Base-by-base conservation (phyloP, 1,140 invertebrate species). In the Procambarus clarkii region DNA sequence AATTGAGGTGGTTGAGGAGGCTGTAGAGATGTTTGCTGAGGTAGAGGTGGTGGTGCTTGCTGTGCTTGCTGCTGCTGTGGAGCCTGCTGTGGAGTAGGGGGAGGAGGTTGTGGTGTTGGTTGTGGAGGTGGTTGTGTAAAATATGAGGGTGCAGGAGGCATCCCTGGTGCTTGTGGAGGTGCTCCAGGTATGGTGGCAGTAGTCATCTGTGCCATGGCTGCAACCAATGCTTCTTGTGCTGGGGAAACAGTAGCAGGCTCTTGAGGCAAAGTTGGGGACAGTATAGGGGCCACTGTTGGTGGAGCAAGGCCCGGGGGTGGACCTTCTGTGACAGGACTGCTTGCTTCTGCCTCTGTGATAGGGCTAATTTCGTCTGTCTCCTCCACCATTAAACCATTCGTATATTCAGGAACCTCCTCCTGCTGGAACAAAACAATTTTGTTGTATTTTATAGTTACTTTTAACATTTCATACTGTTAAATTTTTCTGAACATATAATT, bases 131-230 rank as follows among this genome's bases (percentile, higher is more conserved):
- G 45, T 46, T 91, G 89, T 64, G 89, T 85, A 82, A 85, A 85
- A 74, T 84, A 85, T 46, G 83, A 78, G 24, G 89, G 89, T 64
- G 89, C 58, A 78, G 89, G 89, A 18, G 89, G 89, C 81, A 91
- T 4, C 18, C 89, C 82, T 81, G 89, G 69, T 76, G 48, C 88
- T 45, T 44, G 58, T 46, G 69, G 88, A 7, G 88, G 54, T n/a
- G 82, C 82, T 9, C 89, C 89, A 50, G 81, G 89, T 24, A 86
- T 74, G 15, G 50, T 71, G 34, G 82, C 71, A 80, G 89, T 60
- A 15, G 54, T 79, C 82, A 91, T 91, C 89, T 91, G 89, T 77
- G 89, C 89, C 89, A 91, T 91, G 34, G 89, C 89, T 24, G 89
- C 89, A 15, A 64, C 89, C 21, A 91, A 44, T n/a, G 87, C 87